Evolutionary conservation across 2,113 vertebrate genomes (phyloP).

Genomic region (Perca schrenkii): DNA sequence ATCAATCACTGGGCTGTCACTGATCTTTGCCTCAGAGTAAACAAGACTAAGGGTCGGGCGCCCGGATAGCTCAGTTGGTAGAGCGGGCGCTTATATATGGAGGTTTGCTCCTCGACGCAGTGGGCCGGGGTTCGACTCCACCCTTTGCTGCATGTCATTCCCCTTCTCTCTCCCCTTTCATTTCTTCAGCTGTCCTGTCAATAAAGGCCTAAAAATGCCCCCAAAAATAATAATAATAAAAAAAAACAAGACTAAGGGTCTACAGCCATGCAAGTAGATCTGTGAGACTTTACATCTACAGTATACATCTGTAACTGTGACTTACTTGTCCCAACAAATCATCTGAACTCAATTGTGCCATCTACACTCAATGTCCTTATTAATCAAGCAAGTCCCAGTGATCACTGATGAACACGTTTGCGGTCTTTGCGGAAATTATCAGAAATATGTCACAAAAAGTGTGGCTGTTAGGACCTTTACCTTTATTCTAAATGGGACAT

Average conservation of each 20-base stretch:
- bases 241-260: neutral
- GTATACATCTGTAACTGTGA: neutral
- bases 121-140: too few relatives aligned
- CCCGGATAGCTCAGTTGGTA: too few relatives aligned
- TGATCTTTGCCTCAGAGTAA: neutral
- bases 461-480: neutral
- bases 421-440: neutral
- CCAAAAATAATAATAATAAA: too few relatives aligned
- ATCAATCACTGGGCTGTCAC: neutral
- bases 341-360: neutral
- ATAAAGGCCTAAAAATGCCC: too few relatives aligned
- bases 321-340: neutral
- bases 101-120: too few relatives aligned
- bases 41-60: neutral
- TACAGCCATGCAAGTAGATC: neutral
- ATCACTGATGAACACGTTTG: neutral
- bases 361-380: neutral
- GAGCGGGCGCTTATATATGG: too few relatives aligned
- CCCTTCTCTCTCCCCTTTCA: too few relatives aligned
- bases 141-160: too few relatives aligned
- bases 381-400: neutral
- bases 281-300: neutral
- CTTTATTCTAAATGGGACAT: neutral
- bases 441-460: neutral
- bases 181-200: too few relatives aligned